Conservation (phyloP, 2,888 invertebrate species). For the Caenorhabditis angaria region DNA sequence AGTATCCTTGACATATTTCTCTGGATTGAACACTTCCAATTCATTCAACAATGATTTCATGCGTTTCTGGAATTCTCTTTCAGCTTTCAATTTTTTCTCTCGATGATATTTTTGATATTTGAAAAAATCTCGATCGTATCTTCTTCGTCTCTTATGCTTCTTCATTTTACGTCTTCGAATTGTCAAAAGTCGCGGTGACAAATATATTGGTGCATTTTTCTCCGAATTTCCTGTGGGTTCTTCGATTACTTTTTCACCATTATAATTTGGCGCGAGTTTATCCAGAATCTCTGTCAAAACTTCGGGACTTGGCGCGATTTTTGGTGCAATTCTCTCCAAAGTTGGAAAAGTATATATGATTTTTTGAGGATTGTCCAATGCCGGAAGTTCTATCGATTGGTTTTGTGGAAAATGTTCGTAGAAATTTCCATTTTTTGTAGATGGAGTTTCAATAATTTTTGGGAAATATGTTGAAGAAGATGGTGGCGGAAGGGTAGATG, state of each 20-base stretch:
- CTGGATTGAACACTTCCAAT: conserved; percentile 62
- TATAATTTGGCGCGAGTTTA: conserved; percentile 56
- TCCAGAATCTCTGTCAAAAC: conserved; percentile 48
- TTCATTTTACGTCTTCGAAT: conserved; percentile 70
- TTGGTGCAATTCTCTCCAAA: conserved; percentile 41
- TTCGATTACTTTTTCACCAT: too few species aligned
- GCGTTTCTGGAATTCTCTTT: conserved; percentile 61
- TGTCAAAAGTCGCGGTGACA: conserved; percentile 59
- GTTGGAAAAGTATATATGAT: conserved; percentile 63
- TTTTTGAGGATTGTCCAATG: conserved; percentile 40
- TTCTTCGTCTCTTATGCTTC: conserved; percentile 66
- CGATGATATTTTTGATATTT: conserved; percentile 68
- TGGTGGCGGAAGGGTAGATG: conserved; percentile 30
- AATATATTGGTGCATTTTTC: conserved; percentile 38
- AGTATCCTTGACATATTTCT: conserved; percentile 65
- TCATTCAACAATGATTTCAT: conserved; percentile 66
- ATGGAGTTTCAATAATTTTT: conserved; percentile 26
- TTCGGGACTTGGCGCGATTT: conserved; percentile 48
- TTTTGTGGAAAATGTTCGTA: conserved; percentile 34
- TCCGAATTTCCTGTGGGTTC: too few species aligned
- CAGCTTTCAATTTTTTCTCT: conserved; percentile 66
- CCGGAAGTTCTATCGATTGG: conserved; percentile 34
- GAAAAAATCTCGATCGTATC: conserved; percentile 65
- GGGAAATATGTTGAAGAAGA: conserved; percentile 1
- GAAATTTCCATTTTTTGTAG: conserved; percentile 20